Base-by-base conservation (phyloP, 2,797 vertebrate genomes). In the Vultur gryphus region DNA sequence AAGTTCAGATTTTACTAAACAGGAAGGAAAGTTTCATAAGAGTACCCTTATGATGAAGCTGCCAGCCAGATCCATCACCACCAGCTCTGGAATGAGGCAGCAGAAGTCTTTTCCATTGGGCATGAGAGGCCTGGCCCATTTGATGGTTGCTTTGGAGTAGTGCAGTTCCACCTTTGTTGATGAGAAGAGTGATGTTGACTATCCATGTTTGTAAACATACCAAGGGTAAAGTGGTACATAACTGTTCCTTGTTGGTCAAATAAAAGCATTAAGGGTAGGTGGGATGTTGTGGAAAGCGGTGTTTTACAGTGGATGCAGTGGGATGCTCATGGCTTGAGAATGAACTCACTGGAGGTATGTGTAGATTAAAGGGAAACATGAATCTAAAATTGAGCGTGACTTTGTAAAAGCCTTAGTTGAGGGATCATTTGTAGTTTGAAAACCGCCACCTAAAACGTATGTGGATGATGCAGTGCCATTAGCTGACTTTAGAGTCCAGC, bases 41-140 rank as follows among this genome's bases (percentile, higher is more conserved):
- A 52, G 13, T 54, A 31, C 8, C 29, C 17, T 71, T 39, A 4
- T 2, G 54, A 18, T 39, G 67, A 43, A 78, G 44, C 65, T 83
- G 35, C 44, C 37, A n/a, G 43, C 12, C 44, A 65, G 39, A 25
- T 37, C 76, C 65, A 29, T 88, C 73, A 26, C 7, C 46, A 41
- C 39, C 81, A 70, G 26, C 66, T n/a, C 52, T 65, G 72, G 55
- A 71, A 51, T 0, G 3, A 48, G 75, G 69, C 64, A 35, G 28
- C 18, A 65, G 41, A 44, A 29, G 43, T 35, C 76, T 19, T 8
- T 26, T 86, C 54, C 7, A 3, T 37, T 44, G 87, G 35, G 41
- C 37, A 44, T 0, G 0, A 37, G 62, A 49, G 35, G 39, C 29
- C 16, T 73, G 64, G 26, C n/a, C 51, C 21, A 2, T 71, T 6